Conservation (phyloP, 2,113 vertebrate genomes). For the Siniperca knerii region DNA sequence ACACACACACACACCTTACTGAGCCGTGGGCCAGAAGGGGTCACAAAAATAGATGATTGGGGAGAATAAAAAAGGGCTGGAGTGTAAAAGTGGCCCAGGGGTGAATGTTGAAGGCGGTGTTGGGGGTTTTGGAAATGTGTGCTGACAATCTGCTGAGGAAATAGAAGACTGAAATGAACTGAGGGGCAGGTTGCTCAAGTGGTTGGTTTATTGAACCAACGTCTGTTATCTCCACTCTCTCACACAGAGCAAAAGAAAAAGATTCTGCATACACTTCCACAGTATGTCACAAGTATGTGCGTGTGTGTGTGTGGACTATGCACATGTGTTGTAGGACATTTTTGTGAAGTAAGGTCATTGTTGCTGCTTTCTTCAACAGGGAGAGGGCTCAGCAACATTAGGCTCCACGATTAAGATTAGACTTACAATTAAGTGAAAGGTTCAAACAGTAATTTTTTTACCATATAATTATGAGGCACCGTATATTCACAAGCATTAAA, state of each 20-base stretch:
- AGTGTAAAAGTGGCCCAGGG: slow-evolving; percentile 67
- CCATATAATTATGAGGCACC: background rate
- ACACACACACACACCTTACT: background rate
- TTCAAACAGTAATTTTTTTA: background rate
- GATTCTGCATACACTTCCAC: background rate
- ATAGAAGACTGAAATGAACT: slow-evolving; percentile 15
- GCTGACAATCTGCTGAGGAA: slow-evolving; percentile 48
- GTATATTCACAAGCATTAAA: background rate
- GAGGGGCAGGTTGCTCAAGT: slow-evolving; percentile 48
- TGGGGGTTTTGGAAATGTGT: slow-evolving; percentile 33
- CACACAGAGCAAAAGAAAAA: slow-evolving; percentile 19
- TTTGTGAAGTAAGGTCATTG: slow-evolving; percentile 41
- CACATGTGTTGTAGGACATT: slow-evolving; percentile 19
- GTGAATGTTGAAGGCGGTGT: slow-evolving; percentile 46
- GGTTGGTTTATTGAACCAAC: slow-evolving; percentile 39
- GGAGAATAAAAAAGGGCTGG: slow-evolving; percentile 44
- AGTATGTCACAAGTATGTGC: background rate
- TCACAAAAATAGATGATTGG: slow-evolving; percentile 70
- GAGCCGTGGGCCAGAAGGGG: slow-evolving; percentile 25
- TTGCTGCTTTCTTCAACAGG: background rate
- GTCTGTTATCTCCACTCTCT: slow-evolving; percentile 27
- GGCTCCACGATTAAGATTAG: background rate
- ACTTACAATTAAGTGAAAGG: background rate
- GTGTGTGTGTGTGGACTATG: background rate
- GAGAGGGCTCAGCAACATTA: background rate